Conservation (phyloP, 2,888 invertebrate species). For the Drosophila phalerata region DNA sequence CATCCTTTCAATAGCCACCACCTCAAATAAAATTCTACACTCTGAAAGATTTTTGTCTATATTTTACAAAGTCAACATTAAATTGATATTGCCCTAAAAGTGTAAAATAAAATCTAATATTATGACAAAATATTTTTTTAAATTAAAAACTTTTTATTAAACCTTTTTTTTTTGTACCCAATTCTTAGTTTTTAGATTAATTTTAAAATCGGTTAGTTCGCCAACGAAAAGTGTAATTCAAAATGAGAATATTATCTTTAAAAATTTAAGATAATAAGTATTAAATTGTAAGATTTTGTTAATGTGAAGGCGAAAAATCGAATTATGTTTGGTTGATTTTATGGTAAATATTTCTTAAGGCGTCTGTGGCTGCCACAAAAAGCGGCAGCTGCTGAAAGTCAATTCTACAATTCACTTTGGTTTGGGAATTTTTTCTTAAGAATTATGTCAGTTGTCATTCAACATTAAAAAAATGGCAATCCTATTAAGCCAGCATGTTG, state of each 20-base stretch:
- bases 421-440: background rate
- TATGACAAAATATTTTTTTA: background rate
- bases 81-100: background rate
- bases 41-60: background rate
- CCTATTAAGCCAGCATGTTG: constrained; percentile 32
- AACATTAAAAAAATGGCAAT: background rate
- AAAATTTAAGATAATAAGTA: too few species aligned
- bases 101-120: background rate
- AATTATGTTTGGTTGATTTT: background rate
- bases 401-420: background rate
- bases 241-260: too few species aligned
- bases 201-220: too few species aligned
- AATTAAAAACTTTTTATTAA: background rate
- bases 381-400: background rate
- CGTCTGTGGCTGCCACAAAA: background rate
- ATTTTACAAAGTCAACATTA: background rate
- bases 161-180: too few species aligned
- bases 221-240: too few species aligned
- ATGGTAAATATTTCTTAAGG: background rate
- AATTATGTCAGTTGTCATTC: constrained; percentile 1
- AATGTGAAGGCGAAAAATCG: too few species aligned
- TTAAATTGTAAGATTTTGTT: too few species aligned
- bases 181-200: too few species aligned
- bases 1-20: background rate
- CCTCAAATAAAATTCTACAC: background rate